Evolutionary conservation across 2,797 vertebrate species (phyloP).

Genomic region (Prunella strophiata): DNA sequence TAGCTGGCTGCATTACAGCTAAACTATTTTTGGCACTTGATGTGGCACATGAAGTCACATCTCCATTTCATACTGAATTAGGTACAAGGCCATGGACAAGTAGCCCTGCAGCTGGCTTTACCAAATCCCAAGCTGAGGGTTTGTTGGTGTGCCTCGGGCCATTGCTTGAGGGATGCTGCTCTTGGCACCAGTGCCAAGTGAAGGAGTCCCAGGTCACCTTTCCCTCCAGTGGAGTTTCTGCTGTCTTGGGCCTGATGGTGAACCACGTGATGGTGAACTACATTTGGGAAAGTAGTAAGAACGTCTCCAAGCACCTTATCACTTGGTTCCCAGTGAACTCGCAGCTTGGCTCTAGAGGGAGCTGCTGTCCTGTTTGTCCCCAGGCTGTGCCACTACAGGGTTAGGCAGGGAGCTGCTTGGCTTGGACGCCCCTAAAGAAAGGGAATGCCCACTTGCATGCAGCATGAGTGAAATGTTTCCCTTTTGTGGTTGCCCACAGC

Average conservation of each 20-base stretch:
- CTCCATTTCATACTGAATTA: not conserved
- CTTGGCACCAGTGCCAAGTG: not conserved
- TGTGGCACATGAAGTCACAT: not conserved
- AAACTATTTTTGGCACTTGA: not conserved
- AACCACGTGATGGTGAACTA: not conserved
- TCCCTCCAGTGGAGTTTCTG: not conserved
- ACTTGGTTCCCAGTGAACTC: rapidly evolving
- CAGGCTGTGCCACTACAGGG: not conserved
- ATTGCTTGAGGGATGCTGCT: not conserved
- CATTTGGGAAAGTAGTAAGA: not conserved
- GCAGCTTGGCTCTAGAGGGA: rapidly evolving
- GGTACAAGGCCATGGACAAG: not conserved
- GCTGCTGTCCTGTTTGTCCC: not conserved
- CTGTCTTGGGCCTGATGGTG: not conserved
- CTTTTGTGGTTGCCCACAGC: not conserved
- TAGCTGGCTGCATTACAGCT: not conserved
- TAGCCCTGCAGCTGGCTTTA: not conserved
- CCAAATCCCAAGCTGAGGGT: not conserved
- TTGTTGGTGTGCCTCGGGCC: rapidly evolving
- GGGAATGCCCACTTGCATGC: rapidly evolving
- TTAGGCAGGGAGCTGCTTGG: not conserved
- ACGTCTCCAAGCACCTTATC: not conserved
- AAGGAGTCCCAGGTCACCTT: not conserved
- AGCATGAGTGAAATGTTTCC: rapidly evolving
- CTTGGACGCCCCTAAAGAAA: not conserved